A percentile compares a stretch with the other conserved stretches of the same genome.
phyloP scores from a whole-genome alignment of 92 coral and sea anemone species.

The Umimayanthus chanpuru region DNA sequence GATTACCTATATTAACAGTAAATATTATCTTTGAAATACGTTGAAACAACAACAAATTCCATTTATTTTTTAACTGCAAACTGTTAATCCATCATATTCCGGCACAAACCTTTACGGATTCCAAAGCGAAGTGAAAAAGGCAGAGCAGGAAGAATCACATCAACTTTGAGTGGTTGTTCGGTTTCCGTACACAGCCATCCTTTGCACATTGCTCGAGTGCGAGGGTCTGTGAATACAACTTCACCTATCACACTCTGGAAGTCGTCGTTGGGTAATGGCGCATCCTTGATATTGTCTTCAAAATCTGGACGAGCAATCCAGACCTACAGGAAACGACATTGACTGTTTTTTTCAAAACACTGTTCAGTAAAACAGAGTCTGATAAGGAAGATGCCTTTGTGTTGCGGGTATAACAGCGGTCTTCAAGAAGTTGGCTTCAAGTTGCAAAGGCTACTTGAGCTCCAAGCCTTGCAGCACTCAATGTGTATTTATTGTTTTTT shows the following conservation, averaged over 20 bases:
- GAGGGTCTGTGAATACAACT: neutral
- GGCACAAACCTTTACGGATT: slow-evolving; percentile 40
- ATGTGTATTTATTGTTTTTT: too few relatives aligned
- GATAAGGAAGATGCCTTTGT: too few relatives aligned
- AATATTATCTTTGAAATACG: neutral
- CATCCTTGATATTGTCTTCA: slow-evolving; percentile 2
- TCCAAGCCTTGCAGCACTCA: too few relatives aligned
- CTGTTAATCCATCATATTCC: neutral
- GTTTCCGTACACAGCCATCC: slow-evolving; percentile 39
- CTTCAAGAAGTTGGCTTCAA: too few relatives aligned
- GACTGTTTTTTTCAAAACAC: neutral
- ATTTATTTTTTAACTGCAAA: too few relatives aligned
- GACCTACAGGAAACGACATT: neutral
- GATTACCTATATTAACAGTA: neutral
- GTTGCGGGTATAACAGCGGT: too few relatives aligned
- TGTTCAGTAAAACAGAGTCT: too few relatives aligned
- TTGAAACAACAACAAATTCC: neutral
- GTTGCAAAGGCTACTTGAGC: too few relatives aligned
- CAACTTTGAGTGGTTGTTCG: slow-evolving; percentile 16
- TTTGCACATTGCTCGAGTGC: slow-evolving; percentile 8
- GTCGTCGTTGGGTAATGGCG: slow-evolving; percentile 21
- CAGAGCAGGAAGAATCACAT: slow-evolving; percentile 11
- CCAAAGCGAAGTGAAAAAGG: slow-evolving; percentile 9
- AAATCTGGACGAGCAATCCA: slow-evolving; percentile 19
- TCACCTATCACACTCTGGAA: slow-evolving; percentile 28